Evolutionary conservation across 1,140 invertebrate species (phyloP), one percentile per base, ranked within the genome.

Genomic region (Drosophila hydei): DNA sequence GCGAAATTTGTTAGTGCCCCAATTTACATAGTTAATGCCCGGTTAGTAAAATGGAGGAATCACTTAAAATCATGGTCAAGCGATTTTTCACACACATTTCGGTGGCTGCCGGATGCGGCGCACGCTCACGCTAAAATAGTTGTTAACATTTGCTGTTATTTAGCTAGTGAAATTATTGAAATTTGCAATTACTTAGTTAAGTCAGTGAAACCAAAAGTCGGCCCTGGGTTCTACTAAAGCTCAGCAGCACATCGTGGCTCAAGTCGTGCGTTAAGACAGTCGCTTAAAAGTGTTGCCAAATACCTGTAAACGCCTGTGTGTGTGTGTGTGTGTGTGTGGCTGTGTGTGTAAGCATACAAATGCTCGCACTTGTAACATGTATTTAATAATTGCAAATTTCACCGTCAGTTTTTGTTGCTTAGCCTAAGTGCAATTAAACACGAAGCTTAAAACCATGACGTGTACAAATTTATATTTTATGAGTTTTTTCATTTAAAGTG

Each of bases 361-460:
- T 59, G 42, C 30, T 36, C 30, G 27, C 8, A 40, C 50, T 64
- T 74, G 69, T 74, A 68, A 73, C 67, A 55, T 59, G 56, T 74
- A 61, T 78, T 85, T 85, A 85, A 74, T 85, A 85, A 85, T 88
- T 87, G 77, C 63, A 77, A 87, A 88, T 88, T 87, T 87, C 83
- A 83, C 75, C 68, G 83, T 75, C 77, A 75, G 61, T 80, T 68
- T 65, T 63, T 51, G 62, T 68, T 73, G 78, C 75, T 75, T 72
- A 78, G 61, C 52, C 11, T 72, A 64, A 84, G 58, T 77, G 83
- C 77, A 85, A 78, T 85, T 85, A 87, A 80, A 70, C 51, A 48
- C 45, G 58, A 50, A 47, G 79, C 65, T 67, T 64, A 84, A 84
- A 75, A 61, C 48, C 79, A 75, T 79, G 80, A 84, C 79, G 80